Evolutionary conservation across 2,888 invertebrate genomes (phyloP).

Genomic region (Drosophila parthenogenetica): DNA sequence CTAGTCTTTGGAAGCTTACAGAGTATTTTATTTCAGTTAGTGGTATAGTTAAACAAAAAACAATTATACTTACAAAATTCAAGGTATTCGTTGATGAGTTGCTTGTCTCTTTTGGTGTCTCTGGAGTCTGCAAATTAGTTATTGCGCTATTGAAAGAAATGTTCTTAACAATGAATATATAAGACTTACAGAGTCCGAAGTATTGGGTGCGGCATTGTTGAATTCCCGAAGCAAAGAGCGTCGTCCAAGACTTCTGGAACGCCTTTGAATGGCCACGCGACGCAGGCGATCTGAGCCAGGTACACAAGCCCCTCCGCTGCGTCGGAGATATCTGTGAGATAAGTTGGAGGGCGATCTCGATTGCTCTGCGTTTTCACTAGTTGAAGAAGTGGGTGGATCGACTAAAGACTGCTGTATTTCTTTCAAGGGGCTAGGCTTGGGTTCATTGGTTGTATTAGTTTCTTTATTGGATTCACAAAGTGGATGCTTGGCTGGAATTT

Average conservation of each 20-base stretch:
- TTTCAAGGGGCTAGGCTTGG: neutral
- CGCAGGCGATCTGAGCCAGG: constrained; percentile 63
- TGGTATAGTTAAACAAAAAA: neutral
- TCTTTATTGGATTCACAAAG: constrained; percentile 12
- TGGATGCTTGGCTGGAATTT: constrained; percentile 4
- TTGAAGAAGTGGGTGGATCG: neutral
- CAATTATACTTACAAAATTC: constrained; percentile 17
- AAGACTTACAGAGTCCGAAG: constrained; percentile 50
- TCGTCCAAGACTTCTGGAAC: constrained; percentile 64
- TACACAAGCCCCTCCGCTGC: constrained; percentile 41
- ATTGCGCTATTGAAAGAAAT: neutral
- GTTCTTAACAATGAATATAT: neutral
- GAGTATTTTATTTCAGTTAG: neutral
- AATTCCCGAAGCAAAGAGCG: constrained; percentile 60
- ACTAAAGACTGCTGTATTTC: too few relatives aligned
- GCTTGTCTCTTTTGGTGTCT: neutral
- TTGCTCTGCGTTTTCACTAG: neutral
- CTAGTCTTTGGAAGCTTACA: constrained; percentile 31
- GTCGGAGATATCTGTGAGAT: constrained; percentile 16
- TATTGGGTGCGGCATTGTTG: constrained; percentile 27
- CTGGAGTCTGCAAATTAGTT: neutral
- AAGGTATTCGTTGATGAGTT: neutral
- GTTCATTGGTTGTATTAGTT: neutral
- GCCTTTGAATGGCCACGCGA: constrained; percentile 60
- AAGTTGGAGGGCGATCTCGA: neutral